Conservation (phyloP, 2,113 vertebrate species). For the Chaetura pelagica region DNA sequence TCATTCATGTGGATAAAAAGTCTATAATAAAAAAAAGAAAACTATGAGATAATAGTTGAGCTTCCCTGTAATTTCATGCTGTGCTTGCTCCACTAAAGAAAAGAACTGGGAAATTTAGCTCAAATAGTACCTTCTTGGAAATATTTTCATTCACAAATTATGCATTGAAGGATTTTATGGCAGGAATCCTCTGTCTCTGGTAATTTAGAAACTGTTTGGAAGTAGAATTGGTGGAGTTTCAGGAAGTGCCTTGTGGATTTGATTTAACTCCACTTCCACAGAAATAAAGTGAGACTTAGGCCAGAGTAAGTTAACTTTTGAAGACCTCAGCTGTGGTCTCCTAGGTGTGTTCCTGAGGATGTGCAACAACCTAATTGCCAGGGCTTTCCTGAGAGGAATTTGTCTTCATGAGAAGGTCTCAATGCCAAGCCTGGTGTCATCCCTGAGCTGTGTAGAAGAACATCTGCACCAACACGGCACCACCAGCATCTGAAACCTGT, state of each 20-base stretch:
- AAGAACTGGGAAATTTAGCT: neutral
- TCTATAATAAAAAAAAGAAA: slow-evolving; percentile 86
- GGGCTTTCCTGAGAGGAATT: neutral
- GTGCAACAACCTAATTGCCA: neutral
- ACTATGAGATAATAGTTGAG: slow-evolving; percentile 72
- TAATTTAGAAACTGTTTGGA: neutral
- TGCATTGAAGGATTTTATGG: slow-evolving; percentile 5
- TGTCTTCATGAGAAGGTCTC: neutral
- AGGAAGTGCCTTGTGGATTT: neutral
- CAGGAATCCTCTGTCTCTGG: slow-evolving; percentile 13
- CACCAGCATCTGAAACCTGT: neutral
- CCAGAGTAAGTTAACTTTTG: neutral
- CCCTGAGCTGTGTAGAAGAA: neutral
- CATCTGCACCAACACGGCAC: fast-evolving
- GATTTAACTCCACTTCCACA: neutral
- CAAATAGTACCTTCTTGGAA: neutral
- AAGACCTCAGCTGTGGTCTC: fast-evolving
- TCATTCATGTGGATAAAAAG: slow-evolving; percentile 98
- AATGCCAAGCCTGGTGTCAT: fast-evolving
- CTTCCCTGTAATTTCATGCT: slow-evolving; percentile 73
- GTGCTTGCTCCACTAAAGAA: slow-evolving; percentile 10
- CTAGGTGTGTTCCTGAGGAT: neutral
- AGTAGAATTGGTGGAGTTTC: neutral
- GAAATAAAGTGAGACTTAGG: neutral
- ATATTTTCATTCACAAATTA: slow-evolving; percentile 35